Conservation (phyloP, 2,113 vertebrate species). For the Emydura subglobosa region DNA sequence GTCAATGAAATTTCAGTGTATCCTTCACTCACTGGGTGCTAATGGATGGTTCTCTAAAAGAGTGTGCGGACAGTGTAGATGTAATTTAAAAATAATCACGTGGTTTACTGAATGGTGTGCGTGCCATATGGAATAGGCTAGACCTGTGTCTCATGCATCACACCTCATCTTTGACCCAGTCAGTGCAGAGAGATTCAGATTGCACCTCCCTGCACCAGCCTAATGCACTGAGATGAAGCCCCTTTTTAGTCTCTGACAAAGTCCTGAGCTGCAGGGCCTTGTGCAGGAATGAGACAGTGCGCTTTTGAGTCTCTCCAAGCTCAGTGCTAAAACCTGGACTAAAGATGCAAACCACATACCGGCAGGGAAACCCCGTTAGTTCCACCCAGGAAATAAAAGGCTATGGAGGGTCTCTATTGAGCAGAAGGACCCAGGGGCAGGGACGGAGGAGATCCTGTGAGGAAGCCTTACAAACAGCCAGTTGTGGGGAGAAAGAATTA, state of each 20-base stretch:
- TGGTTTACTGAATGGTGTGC: background rate
- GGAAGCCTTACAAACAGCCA: background rate
- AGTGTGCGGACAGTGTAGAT: background rate
- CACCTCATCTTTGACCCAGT: background rate
- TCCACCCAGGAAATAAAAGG: background rate
- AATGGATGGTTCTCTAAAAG: background rate
- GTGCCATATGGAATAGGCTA: too few relatives aligned
- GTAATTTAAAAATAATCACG: background rate
- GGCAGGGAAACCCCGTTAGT: background rate
- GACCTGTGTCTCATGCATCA: too few relatives aligned
- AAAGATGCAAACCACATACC: rapidly evolving
- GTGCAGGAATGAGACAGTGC: background rate
- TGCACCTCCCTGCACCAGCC: background rate
- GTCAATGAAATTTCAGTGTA: rapidly evolving
- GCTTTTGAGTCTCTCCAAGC: background rate
- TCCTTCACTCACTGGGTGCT: background rate
- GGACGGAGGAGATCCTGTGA: background rate
- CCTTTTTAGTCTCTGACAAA: background rate
- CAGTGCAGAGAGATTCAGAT: too few relatives aligned
- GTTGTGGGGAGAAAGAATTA: background rate
- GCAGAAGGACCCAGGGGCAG: background rate
- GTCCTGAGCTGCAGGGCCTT: background rate
- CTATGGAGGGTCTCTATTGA: background rate
- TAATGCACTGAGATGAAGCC: background rate
- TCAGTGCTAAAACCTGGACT: rapidly evolving